Evolutionary conservation across 2,113 vertebrate species (phyloP).

Genomic region (Phaethon lepturus): DNA sequence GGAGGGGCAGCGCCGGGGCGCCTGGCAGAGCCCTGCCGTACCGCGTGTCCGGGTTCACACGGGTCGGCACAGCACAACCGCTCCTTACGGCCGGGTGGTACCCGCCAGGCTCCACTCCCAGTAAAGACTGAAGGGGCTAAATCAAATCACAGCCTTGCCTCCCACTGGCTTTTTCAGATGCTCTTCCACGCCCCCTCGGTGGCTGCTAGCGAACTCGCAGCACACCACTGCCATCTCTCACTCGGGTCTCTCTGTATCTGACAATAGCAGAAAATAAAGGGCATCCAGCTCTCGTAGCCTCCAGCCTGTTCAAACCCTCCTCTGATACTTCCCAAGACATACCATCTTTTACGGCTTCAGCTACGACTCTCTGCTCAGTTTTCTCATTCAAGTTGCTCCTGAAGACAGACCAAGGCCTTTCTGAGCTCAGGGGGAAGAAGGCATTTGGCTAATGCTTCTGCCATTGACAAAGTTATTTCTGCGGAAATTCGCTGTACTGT

Average conservation of each 20-base stretch:
- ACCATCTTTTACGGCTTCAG: background rate
- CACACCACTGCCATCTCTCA: background rate
- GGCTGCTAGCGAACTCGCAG: background rate
- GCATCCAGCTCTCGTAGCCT: background rate
- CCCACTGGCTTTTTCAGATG: background rate
- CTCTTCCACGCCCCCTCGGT: background rate
- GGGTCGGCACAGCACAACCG: background rate
- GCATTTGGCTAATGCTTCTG: background rate
- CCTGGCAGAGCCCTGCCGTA: background rate
- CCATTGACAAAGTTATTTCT: background rate
- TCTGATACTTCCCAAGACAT: background rate
- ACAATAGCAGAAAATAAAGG: background rate
- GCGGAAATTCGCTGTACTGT: background rate
- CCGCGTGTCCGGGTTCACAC: fast-evolving
- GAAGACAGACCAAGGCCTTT: background rate
- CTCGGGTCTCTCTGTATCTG: background rate
- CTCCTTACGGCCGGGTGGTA: fast-evolving
- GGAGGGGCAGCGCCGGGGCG: background rate
- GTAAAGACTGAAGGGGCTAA: no score
- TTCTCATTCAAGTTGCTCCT: background rate
- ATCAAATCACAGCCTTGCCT: background rate
- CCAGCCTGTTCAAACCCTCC: background rate
- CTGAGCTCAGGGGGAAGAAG: background rate
- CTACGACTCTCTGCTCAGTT: background rate
- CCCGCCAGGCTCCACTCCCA: background rate